Base-by-base conservation (phyloP, 2,888 invertebrate species). In the Athalia circularis region DNA sequence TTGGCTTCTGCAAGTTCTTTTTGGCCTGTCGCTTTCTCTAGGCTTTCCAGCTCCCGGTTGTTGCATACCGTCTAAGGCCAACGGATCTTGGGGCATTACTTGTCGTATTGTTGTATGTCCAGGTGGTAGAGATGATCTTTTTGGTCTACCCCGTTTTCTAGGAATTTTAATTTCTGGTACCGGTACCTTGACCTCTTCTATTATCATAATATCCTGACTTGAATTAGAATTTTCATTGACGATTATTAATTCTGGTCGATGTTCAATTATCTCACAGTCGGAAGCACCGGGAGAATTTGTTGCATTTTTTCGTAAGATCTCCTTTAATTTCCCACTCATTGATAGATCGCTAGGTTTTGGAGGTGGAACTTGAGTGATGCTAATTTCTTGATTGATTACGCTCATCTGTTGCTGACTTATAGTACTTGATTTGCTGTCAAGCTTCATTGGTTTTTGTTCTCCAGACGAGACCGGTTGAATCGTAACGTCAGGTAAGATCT, bases 141-240 rank as follows among this genome's bases (percentile, higher is more conserved):
- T 82, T 0, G 90, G 90, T 78, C 90, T 86, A 45, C 90, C 90
- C 64, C 90, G 84, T 77, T 88, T 90, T 59, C 88, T 90, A 15
- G 87, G 88, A 48, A 87, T 80, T 81, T 88, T 88, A 2, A 83
- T 82, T 62, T 87, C 88, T 4, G 87, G 82, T 11, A 83, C 82
- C 15, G 80, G 76, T 1, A 86, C 82, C 13, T 88, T 84, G 3
- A 90, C 88, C 70, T 90, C 90, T 67, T 90, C 90, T 68, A 91
- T 89, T n/a, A 90, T 90, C 85, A 90, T 87, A 9, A 90, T 88
- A 65, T 90, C 91, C 81, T 89, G 90, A 77, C 90, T 90, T 5
- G 90, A 90, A 77, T 90, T 90, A 0, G 90, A 90, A 72, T 89
- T 90, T 57, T 90, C 90, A 72, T 90, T 90, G 6, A 90, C 90